Evolutionary conservation across 2,888 invertebrate genomes (phyloP).

Genomic region (Balanococcus diminutus): DNA sequence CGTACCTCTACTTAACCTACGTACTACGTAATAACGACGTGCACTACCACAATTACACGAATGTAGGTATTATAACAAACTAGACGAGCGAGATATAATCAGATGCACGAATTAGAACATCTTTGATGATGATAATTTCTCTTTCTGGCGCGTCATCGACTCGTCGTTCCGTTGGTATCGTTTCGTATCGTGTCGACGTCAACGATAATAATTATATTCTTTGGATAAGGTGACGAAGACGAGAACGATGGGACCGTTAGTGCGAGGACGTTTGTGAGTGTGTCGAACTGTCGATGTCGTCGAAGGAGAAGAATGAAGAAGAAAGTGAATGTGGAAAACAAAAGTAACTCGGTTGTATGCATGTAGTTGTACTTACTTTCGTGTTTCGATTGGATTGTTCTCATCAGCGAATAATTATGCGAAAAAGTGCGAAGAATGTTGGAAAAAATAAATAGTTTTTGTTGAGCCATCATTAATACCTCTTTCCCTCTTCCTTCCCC

Average conservation of each 20-base stretch:
- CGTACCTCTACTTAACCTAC: too few species aligned
- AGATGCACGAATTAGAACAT: background rate
- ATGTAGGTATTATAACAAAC: too few species aligned
- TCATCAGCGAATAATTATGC: too few species aligned
- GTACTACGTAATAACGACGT: background rate
- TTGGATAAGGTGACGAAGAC: background rate
- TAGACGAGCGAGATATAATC: background rate
- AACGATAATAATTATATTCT: background rate
- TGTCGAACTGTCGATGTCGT: too few species aligned
- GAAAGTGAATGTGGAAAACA: background rate
- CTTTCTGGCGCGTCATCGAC: background rate
- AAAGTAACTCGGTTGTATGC: background rate
- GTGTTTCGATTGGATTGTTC: too few species aligned
- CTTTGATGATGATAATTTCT: background rate
- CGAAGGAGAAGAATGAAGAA: background rate
- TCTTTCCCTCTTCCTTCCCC: too few species aligned
- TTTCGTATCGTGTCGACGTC: background rate
- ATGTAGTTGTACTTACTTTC: background rate
- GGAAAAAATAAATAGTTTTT: too few species aligned
- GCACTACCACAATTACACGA: background rate
- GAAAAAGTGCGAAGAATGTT: too few species aligned
- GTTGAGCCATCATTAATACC: too few species aligned
- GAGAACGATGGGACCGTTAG: background rate
- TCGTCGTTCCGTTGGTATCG: background rate
- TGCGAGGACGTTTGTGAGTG: background rate